Percentiles rank a stretch among this genome's conserved stretches.
phyloP scores from a whole-genome alignment of 2,113 vertebrate species.

The Dicerorhinus sumatrensis region DNA sequence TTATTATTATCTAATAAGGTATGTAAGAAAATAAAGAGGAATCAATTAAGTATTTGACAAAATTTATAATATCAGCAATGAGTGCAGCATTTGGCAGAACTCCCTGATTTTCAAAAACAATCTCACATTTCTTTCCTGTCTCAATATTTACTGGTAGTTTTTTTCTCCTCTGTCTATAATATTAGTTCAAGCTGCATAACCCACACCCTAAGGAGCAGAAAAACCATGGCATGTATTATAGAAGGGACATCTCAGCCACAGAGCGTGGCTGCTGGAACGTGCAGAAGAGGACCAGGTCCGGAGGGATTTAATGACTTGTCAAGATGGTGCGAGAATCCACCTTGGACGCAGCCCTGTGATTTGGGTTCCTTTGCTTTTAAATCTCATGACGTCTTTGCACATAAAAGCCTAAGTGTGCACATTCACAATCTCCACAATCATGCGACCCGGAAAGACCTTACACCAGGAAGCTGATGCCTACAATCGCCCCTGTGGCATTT shows the following conservation, averaged over 20 bases:
- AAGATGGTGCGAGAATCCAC: fast-evolving
- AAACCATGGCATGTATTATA: fast-evolving
- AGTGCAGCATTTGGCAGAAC: not conserved
- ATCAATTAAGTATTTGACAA: not conserved
- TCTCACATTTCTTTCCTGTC: not conserved
- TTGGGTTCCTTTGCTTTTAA: not conserved
- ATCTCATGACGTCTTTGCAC: not conserved
- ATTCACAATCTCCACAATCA: fast-evolving
- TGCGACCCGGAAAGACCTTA: not conserved
- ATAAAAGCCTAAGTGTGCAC: not conserved
- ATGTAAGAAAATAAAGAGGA: not conserved
- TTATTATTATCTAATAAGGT: not conserved
- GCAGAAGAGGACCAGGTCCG: fast-evolving
- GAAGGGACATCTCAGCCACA: not conserved
- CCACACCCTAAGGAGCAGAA: not conserved
- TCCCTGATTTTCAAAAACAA: not conserved
- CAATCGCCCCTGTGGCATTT: fast-evolving
- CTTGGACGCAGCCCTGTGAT: not conserved
- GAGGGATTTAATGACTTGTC: not conserved
- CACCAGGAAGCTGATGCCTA: fast-evolving
- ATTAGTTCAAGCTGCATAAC: not conserved
- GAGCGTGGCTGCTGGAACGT: not conserved
- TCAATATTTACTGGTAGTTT: not conserved
- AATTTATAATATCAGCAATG: not conserved
- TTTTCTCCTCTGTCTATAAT: not conserved